Conservation (phyloP, 2,888 invertebrate species). For the Oxycera nigricornis region DNA sequence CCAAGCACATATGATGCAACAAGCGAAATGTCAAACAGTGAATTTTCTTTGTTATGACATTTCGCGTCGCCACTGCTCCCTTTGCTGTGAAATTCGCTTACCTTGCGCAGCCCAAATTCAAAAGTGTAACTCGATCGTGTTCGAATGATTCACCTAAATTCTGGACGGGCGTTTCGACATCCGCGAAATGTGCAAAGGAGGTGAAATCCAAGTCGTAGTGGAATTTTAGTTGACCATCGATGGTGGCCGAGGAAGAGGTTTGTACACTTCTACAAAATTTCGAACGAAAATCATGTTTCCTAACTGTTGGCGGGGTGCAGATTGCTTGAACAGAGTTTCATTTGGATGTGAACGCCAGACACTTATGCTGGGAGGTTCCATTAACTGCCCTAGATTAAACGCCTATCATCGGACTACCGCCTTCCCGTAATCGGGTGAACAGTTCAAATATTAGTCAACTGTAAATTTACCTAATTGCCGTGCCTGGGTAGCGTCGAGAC, state of each 20-base stretch:
- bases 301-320: not conserved
- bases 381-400: not conserved
- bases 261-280: too few species aligned
- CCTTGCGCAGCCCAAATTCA: not conserved
- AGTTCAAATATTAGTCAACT: not conserved
- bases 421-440: not conserved
- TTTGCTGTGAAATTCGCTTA: not conserved
- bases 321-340: not conserved
- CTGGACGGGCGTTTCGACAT: not conserved
- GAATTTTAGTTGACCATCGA: not conserved
- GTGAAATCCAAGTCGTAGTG: not conserved
- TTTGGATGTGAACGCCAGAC: not conserved
- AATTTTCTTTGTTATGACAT: constrained; percentile 38
- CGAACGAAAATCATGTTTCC: too few species aligned
- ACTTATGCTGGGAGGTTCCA: not conserved
- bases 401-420: not conserved
- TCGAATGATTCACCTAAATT: not conserved
- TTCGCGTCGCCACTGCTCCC: not conserved
- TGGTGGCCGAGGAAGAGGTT: not conserved
- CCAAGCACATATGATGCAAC: not conserved
- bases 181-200: not conserved
- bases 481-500: too few species aligned
- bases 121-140: not conserved
- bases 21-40: constrained; percentile 14
- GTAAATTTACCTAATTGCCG: not conserved